phyloP scores from a whole-genome alignment of 2,888 invertebrate species.

The Rugalucina vietnamica region DNA sequence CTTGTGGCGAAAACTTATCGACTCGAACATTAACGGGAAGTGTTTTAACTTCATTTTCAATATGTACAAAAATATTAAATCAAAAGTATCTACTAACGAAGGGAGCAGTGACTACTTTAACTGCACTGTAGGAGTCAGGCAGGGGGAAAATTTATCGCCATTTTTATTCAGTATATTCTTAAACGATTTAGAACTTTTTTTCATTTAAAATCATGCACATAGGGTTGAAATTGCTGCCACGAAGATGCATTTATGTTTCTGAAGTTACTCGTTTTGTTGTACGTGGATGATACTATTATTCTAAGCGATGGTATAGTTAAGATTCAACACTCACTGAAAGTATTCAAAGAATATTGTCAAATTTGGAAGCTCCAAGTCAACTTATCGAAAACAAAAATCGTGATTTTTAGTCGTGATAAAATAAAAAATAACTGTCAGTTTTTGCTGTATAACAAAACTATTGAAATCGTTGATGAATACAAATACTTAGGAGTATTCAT shows the following conservation, averaged over 20 bases:
- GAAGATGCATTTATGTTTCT: too few relatives aligned
- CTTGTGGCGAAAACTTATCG: constrained; percentile 14
- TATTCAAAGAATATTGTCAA: too few relatives aligned
- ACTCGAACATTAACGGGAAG: constrained; percentile 26
- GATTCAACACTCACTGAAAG: neutral
- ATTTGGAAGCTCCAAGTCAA: too few relatives aligned
- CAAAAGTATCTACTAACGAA: neutral
- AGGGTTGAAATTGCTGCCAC: neutral
- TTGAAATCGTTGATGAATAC: too few relatives aligned
- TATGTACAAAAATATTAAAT: constrained; percentile 36
- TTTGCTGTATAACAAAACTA: too few relatives aligned
- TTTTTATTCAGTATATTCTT: neutral
- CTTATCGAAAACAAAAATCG: too few relatives aligned
- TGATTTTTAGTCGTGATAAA: too few relatives aligned
- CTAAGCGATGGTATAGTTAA: neutral
- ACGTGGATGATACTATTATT: neutral
- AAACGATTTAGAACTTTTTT: neutral
- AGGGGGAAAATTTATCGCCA: neutral
- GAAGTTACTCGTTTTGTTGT: neutral
- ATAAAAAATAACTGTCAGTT: too few relatives aligned
- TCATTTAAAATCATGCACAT: neutral
- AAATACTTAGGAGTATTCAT: too few relatives aligned
- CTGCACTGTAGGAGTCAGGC: neutral
- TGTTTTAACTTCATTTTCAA: constrained; percentile 17
- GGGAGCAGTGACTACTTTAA: neutral